Percentiles rank a stretch among this genome's conserved stretches.
Conservation (phyloP, 2,888 invertebrate species). For the Dynastes grantii region DNA sequence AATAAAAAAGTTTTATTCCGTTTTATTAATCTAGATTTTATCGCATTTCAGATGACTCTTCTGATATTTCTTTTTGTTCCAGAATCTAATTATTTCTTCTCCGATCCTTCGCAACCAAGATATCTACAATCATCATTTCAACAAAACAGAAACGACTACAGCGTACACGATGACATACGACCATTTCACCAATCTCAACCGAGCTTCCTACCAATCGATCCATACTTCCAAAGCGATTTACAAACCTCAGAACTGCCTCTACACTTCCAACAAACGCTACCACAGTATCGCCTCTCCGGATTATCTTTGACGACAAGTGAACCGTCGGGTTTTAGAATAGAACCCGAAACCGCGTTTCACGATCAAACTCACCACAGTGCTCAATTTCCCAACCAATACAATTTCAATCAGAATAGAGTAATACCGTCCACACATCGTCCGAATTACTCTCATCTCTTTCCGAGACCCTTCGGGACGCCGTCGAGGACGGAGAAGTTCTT, state of each 20-base stretch:
- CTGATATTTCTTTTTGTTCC: conserved; percentile 60
- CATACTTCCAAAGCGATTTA: conserved; percentile 65
- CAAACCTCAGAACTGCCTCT: conserved; percentile 68
- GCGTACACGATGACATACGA: conserved; percentile 59
- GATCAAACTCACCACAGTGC: background rate
- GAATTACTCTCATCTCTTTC: conserved; percentile 73
- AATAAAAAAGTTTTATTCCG: too few relatives aligned
- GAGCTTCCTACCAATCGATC: conserved; percentile 62
- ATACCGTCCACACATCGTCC: conserved; percentile 65
- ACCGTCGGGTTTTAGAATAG: conserved; percentile 64
- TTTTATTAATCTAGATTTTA: too few relatives aligned
- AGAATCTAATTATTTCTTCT: conserved; percentile 69
- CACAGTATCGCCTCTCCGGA: conserved; percentile 67
- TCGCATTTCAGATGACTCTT: too few relatives aligned
- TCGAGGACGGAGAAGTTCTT: conserved; percentile 77
- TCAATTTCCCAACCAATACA: conserved; percentile 43
- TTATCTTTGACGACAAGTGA: conserved; percentile 69
- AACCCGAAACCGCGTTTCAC: conserved; percentile 38
- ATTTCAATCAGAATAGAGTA: conserved; percentile 48
- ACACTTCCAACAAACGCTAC: conserved; percentile 68
- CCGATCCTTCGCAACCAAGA: conserved; percentile 61
- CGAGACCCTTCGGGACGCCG: conserved; percentile 73
- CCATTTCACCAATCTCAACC: conserved; percentile 62
- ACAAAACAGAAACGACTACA: conserved; percentile 60
- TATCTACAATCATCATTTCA: conserved; percentile 65